Conservation (phyloP, 2,113 vertebrate genomes). For the Scatophagus argus region DNA sequence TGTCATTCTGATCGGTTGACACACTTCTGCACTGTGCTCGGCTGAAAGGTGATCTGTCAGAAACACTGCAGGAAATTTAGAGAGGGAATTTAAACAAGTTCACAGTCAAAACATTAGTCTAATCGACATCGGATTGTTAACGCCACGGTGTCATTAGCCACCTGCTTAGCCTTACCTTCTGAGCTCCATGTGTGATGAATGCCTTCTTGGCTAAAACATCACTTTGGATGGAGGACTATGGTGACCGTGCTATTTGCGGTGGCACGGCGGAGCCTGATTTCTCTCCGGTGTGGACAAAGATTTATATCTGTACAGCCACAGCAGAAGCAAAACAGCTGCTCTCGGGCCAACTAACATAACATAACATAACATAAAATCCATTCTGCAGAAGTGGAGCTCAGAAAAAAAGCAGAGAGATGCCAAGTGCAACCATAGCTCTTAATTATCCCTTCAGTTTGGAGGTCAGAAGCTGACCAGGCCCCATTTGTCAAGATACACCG, state of each 20-base stretch:
- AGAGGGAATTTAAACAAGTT: not conserved
- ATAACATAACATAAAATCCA: slow-evolving; percentile 32
- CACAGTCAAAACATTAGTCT: too few species aligned
- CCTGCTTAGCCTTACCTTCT: not conserved
- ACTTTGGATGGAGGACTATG: not conserved
- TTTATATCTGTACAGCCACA: slow-evolving; percentile 26
- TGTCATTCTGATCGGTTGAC: not conserved
- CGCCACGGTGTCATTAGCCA: too few species aligned
- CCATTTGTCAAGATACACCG: slow-evolving; percentile 39
- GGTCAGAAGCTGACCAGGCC: slow-evolving; percentile 49
- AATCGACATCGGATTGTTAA: too few species aligned
- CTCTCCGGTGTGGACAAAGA: slow-evolving; percentile 29
- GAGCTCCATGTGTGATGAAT: not conserved
- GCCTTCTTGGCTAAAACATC: not conserved
- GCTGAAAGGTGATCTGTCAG: not conserved
- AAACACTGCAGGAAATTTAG: too few species aligned
- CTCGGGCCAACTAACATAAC: not conserved
- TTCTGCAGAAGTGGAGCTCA: slow-evolving; percentile 14
- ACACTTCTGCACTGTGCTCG: not conserved
- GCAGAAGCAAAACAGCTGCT: slow-evolving; percentile 17
- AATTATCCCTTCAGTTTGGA: slow-evolving; percentile 34
- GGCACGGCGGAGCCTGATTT: not conserved
- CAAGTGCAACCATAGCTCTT: slow-evolving; percentile 41
- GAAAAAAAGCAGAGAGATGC: slow-evolving; percentile 18
- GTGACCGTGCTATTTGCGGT: slow-evolving; percentile 2